phyloP scores from a whole-genome alignment of 1,140 invertebrate species.

The Metaphire vulgaris region DNA sequence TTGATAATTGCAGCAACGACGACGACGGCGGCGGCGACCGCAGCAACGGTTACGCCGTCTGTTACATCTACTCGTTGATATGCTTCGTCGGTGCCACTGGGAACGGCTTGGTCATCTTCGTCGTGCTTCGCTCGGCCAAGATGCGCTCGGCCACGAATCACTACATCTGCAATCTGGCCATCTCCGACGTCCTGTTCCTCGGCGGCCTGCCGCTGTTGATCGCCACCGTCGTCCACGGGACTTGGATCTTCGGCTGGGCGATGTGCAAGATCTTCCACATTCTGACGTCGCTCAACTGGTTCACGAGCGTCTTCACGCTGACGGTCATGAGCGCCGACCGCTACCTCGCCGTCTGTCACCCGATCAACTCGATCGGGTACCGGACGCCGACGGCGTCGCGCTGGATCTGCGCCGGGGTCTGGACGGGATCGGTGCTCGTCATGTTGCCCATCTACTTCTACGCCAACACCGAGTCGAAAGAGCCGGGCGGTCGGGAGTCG shows the following conservation, averaged over 20 bases:
- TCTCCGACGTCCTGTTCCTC: constrained; percentile 77
- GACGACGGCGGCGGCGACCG: too few relatives aligned
- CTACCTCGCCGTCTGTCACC: constrained; percentile 54
- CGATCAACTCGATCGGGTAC: constrained; percentile 72
- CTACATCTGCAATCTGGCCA: constrained; percentile 11
- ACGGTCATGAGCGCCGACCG: constrained; percentile 89
- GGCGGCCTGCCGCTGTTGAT: constrained; percentile 87
- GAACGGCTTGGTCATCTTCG: not conserved
- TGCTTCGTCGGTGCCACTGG: not conserved
- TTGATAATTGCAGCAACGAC: too few relatives aligned
- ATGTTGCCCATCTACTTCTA: constrained; percentile 86
- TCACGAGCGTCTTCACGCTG: constrained; percentile 85
- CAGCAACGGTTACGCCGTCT: too few relatives aligned
- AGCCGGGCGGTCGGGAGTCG: not conserved
- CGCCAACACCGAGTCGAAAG: constrained; percentile 58
- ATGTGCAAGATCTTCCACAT: constrained; percentile 83
- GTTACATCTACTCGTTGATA: not conserved
- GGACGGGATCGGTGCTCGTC: constrained; percentile 52
- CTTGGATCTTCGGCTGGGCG: constrained; percentile 79
- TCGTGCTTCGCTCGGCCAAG: constrained; percentile 1
- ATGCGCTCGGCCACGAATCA: constrained; percentile 11
- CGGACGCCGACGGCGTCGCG: constrained; percentile 47
- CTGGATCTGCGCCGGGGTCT: constrained; percentile 51
- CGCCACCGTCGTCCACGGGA: constrained; percentile 62
- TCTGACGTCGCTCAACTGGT: constrained; percentile 88